Conservation (phyloP, 1,140 invertebrate species). For the Zaprionus taronus region DNA sequence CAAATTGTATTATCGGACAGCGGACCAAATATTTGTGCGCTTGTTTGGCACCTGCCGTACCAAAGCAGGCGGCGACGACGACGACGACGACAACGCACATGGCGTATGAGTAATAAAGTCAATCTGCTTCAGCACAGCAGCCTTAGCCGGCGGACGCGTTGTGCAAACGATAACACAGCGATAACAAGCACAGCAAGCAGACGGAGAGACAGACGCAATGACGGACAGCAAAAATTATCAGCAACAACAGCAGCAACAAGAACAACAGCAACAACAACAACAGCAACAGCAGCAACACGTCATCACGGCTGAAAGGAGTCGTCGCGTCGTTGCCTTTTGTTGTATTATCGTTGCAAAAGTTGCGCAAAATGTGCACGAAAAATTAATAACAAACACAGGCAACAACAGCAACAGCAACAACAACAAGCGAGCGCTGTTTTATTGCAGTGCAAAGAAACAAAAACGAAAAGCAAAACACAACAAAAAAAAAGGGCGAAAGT, state of each 20-base stretch:
- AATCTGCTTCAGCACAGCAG: conserved; percentile 52
- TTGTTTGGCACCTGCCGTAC: conserved; percentile 72
- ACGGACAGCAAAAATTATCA: conserved; percentile 46
- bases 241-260: not conserved
- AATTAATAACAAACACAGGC: not conserved
- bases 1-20: conserved; percentile 56
- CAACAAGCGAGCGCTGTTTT: not conserved
- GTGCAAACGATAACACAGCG: conserved; percentile 62
- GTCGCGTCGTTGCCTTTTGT: not conserved
- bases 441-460: not conserved
- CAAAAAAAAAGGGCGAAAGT: not conserved
- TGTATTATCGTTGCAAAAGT: not conserved
- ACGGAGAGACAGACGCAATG: conserved; percentile 15
- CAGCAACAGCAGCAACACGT: conserved; percentile 2
- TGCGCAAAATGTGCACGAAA: conserved; percentile 9
- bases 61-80: conserved; percentile 34
- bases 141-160: conserved; percentile 27
- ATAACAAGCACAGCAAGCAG: conserved; percentile 48
- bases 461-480: not conserved
- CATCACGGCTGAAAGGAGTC: conserved; percentile 21
- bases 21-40: conserved; percentile 59
- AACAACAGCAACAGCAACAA: not conserved
- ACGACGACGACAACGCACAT: conserved; percentile 32
- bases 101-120: conserved; percentile 80
- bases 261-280: not conserved